These are phyloP conservation scores for Cyanoramphus novaezelandiae DNA, from an alignment of 2,113 vertebrate genomes.

Conservation along the genomic window DNA sequence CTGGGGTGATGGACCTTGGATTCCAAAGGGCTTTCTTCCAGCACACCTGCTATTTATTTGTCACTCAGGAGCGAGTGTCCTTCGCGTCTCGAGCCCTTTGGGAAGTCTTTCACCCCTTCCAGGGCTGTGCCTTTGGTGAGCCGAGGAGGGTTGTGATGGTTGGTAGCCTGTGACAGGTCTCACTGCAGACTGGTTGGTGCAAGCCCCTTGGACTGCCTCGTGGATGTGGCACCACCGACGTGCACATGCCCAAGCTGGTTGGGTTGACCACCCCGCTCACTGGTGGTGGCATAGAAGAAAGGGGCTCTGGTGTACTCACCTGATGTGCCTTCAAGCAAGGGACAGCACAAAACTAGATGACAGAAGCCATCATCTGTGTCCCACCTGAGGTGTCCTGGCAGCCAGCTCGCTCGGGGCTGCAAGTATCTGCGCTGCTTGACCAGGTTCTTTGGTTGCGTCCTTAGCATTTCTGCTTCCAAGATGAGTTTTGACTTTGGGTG, in stretches of 20 bases:
- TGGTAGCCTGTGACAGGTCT: not conserved
- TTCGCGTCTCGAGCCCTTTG: not conserved
- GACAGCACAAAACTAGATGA: not conserved
- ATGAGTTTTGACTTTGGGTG: not conserved
- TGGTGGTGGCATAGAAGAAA: not conserved
- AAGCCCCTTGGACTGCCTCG: not conserved
- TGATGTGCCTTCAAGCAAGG: not conserved
- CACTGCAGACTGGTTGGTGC: not conserved
- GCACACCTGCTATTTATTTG: slow-evolving; percentile 14
- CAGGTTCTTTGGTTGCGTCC: not conserved
- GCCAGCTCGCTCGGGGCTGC: fast-evolving
- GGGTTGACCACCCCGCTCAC: not conserved
- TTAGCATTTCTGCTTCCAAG: slow-evolving; percentile 31
- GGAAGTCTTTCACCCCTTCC: not conserved
- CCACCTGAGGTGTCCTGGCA: not conserved
- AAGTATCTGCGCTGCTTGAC: not conserved
- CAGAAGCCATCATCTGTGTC: not conserved
- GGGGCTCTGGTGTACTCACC: not conserved
- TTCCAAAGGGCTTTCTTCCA: not conserved
- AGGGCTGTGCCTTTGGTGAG: not conserved
- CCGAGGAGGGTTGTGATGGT: not conserved
- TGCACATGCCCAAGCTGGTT: not conserved
- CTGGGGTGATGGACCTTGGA: not conserved
- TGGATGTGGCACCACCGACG: fast-evolving
- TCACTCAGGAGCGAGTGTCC: not conserved